Base-by-base conservation (phyloP, 2,888 invertebrate species). In the Acanthosepion esculentum region DNA sequence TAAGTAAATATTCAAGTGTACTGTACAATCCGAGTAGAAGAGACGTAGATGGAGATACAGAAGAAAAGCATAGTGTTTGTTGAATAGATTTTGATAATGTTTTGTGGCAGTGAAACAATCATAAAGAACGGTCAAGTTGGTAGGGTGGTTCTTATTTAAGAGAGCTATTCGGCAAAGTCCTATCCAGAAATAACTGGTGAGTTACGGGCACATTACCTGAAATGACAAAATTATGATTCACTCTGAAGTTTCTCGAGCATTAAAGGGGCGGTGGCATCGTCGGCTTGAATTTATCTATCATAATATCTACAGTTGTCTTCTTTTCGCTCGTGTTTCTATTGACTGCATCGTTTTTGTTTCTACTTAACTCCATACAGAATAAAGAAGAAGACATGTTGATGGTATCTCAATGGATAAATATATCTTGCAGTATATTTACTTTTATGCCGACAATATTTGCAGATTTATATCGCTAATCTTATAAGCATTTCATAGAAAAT, bases 121-220 rank as follows among this genome's bases (percentile, higher is more conserved):
- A 78, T 78, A 78, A 78, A n/a, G 29, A 29, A n/a, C 12, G 78
- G 29, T 78, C 78, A 78, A 78, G n/a, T 12, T 78, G n/a, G 10
- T n/a, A n/a, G 10, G 2, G 78, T 0, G n/a, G n/a, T 12, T 15
- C n/a, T 78, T 78, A 78, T 78, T 78, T 78, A 78, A 29, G 78
- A 78, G 78, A 78, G 78, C 8, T 29, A 29, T 78, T 78, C 78
- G n/a, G 8, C 78, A n/a, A n/a, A 78, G n/a, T 8, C 29, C 29
- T n/a, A 8, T 78, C 78, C 78, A 78, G 78, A 78, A 78, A 78
- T 78, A 78, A 78, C n/a, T 78, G 29, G 78, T n/a, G 78, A 78
- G n/a, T 78, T 78, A 78, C 78, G n/a, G 78, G n/a, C 78, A n/a
- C n/a, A 78, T 78, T 78, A 78, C n/a, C 78, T n/a, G 29, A 78